phyloP scores from a whole-genome alignment of 2,888 invertebrate genomes.

The Stenolophus ochropezus region DNA sequence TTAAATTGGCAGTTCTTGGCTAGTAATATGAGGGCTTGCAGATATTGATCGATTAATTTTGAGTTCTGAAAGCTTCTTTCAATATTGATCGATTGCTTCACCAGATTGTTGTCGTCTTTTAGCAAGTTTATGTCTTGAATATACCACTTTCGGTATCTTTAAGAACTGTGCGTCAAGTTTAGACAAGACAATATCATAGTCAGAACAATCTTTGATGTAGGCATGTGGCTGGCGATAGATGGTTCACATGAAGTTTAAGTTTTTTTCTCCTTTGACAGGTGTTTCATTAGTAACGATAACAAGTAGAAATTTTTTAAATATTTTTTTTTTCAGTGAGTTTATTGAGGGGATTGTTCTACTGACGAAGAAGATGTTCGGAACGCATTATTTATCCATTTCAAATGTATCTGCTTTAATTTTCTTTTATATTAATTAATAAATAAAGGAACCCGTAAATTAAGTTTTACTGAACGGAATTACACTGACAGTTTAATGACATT shows the following conservation, averaged over 20 bases:
- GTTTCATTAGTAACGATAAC: not conserved
- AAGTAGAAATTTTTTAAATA: not conserved
- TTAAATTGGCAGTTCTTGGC: not conserved
- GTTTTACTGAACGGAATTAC: not conserved
- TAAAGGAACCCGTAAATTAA: not conserved
- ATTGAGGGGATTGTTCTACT: not conserved
- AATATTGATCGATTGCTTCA: not conserved
- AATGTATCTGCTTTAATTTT: not conserved
- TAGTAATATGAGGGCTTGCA: not conserved
- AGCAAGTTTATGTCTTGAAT: not conserved
- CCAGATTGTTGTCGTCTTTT: not conserved
- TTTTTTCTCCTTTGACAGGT: not conserved
- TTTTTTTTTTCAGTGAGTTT: not conserved
- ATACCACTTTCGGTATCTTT: not conserved
- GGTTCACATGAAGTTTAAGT: not conserved
- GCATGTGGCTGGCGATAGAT: not conserved
- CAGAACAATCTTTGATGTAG: not conserved
- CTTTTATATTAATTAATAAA: not conserved
- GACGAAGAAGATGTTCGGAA: not conserved
- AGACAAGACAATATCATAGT: not conserved
- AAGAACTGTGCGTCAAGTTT: not conserved
- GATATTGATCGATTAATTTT: slow-evolving; percentile 16
- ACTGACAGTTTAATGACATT: not conserved
- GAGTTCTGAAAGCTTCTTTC: no score
- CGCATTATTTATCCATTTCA: not conserved